These are phyloP conservation scores for Pterobdella sp. DNA, from an alignment of 2,888 invertebrate species.

Conservation along the genomic window DNA sequence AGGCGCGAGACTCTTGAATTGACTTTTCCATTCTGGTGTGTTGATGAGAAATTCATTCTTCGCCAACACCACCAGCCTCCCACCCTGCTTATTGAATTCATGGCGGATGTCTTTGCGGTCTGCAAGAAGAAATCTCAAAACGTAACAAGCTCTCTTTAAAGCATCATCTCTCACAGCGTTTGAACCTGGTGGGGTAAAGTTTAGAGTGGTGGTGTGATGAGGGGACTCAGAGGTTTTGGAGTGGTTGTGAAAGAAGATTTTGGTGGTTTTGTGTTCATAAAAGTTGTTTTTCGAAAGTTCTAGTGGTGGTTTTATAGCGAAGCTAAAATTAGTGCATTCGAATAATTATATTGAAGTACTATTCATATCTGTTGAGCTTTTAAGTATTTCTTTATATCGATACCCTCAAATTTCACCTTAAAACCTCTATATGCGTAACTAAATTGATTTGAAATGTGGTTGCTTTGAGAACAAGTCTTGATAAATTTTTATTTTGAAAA, in stretches of 20 bases:
- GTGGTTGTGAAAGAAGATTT: neutral
- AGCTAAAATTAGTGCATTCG: too few relatives aligned
- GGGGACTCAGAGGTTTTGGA: neutral
- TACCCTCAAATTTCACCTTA: too few relatives aligned
- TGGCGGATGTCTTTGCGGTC: conserved; percentile 40
- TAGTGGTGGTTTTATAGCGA: neutral
- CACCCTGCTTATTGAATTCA: conserved; percentile 40
- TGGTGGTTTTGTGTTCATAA: neutral
- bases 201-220: neutral
- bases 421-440: too few relatives aligned
- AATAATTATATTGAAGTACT: too few relatives aligned
- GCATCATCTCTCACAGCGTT: conserved; percentile 40
- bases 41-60: conserved; percentile 36
- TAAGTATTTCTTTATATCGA: too few relatives aligned
- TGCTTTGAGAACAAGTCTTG: too few relatives aligned
- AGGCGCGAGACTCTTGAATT: conserved; percentile 18
- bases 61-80: conserved; percentile 41
- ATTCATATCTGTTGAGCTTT: too few relatives aligned
- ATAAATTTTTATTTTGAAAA: too few relatives aligned
- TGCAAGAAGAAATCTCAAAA: conserved; percentile 42
- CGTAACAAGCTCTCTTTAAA: conserved; percentile 42
- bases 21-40: conserved; percentile 41
- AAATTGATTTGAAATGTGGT: too few relatives aligned
- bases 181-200: conserved; percentile 35
- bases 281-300: neutral